A percentile compares a stretch with the other conserved stretches of the same genome.
Evolutionary conservation across 2,888 invertebrate species (phyloP).

Genomic region (Tiliacea citrago): DNA sequence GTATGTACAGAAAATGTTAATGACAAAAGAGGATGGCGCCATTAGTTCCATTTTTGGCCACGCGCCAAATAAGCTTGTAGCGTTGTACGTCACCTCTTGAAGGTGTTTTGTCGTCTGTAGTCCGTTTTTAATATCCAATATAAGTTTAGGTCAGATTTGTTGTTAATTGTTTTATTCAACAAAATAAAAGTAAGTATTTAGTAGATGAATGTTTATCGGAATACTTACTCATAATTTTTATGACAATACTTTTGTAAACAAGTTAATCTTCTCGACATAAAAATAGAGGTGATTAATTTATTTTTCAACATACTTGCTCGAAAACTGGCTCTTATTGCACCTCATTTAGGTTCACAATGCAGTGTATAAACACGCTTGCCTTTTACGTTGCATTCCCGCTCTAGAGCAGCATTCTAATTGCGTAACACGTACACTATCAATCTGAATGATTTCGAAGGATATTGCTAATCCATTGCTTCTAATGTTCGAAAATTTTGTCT

Average conservation of each 20-base stretch:
- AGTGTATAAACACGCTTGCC: neutral
- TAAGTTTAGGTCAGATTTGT: constrained; percentile 4
- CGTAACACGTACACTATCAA: too few species aligned
- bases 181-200: neutral
- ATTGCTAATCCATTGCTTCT: too few species aligned
- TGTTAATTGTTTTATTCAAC: constrained; percentile 3
- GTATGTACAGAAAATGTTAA: too few species aligned
- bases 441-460: too few species aligned
- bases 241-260: constrained; percentile 13
- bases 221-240: neutral
- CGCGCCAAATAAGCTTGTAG: neutral
- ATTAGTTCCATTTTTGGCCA: neutral
- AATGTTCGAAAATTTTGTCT: too few species aligned
- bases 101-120: neutral
- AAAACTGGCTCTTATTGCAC: neutral
- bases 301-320: neutral
- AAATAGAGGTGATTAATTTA: constrained; percentile 17
- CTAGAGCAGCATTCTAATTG: neutral
- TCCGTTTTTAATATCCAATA: neutral
- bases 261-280: constrained; percentile 15
- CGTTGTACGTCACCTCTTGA: neutral
- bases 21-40: too few species aligned
- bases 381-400: neutral
- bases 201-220: constrained; percentile 1
- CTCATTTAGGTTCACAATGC: neutral